Percentiles rank a stretch among this genome's conserved stretches.
phyloP scores from a whole-genome alignment of 2,888 invertebrate species.

The Philaethria dido region DNA sequence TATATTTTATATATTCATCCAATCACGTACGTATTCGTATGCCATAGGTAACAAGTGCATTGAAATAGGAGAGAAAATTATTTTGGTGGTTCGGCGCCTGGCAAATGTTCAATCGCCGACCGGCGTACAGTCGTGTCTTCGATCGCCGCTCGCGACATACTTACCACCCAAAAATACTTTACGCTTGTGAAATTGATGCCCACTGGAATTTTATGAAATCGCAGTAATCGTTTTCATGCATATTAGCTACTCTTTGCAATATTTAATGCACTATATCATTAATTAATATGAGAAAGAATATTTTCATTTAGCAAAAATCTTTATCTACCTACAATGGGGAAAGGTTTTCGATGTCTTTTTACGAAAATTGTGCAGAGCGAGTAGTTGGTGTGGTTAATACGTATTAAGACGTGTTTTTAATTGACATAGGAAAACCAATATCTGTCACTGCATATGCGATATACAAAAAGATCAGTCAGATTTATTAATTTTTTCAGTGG shows the following conservation, averaged over 20 bases:
- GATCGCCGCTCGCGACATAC: constrained; percentile 61
- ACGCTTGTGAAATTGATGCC: constrained; percentile 55
- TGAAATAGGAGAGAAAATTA: constrained; percentile 71
- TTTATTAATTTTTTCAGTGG: no score
- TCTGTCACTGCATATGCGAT: no score
- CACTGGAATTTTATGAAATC: constrained; percentile 38
- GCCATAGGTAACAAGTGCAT: constrained; percentile 48
- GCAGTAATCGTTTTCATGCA: constrained; percentile 14
- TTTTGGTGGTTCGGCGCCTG: constrained; percentile 72
- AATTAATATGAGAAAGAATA: not conserved
- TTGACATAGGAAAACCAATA: no score
- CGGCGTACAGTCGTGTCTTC: constrained; percentile 59
- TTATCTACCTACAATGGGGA: no score
- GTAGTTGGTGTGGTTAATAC: no score
- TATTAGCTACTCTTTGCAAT: constrained; percentile 16
- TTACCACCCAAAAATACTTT: constrained; percentile 60
- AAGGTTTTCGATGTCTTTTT: no score
- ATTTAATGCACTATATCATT: not conserved
- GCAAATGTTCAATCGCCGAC: constrained; percentile 70
- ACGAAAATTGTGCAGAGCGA: no score
- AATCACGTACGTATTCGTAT: constrained; percentile 26
- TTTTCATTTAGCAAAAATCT: not conserved
- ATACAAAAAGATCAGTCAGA: no score
- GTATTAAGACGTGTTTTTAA: no score
- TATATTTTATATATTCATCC: constrained; percentile 8